Evolutionary conservation across 2,888 invertebrate genomes (phyloP), one percentile per base, ranked within the genome.

Genomic region (Cotesia congregata): DNA sequence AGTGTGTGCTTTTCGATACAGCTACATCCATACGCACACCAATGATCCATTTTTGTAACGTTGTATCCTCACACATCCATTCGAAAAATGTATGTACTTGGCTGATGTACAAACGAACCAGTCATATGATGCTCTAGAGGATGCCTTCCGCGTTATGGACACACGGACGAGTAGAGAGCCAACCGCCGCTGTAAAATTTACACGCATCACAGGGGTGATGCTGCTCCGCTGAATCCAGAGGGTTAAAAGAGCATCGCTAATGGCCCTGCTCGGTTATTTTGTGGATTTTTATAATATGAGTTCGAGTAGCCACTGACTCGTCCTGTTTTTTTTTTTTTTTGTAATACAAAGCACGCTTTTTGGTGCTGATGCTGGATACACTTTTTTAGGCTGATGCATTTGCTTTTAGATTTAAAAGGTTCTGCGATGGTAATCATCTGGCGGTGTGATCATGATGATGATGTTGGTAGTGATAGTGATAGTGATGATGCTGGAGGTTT

Each of bases 211-310:
- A 77, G 81, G 87, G 85, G 85, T 83, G 83, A 84, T 83, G 84
- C 85, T 83, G 83, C 84, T 83, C 20, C 38, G 83, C 85, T 87
- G 86, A 87, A 88, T 87, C 83, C 83, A 79, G 84, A 85, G 85
- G 87, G 88, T 88, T 88, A 88, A 89, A 89, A 89, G 88, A 89
- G 89, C 88, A 89, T 89, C 85, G 87, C 89, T 89, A 89, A 89
- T 89, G 88, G 87, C 88, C 88, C 87, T 86, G 87, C 88, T 88
- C 87, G 88, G 89, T 88, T 89, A 89, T 89, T 89, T 89, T 89
- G 89, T 87, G 88, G 89, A 89, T 89, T 89, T 89, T 89, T 89
- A 88, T 88, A 88, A 87, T 88, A 87, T 87, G 84, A 84, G 81
- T 82, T 81, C 68, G 68, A 67, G 60, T 62, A 39, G 80, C 72